Evolutionary conservation across 2,888 invertebrate genomes (phyloP).

Genomic region (Phyllotreta cruciferae): DNA sequence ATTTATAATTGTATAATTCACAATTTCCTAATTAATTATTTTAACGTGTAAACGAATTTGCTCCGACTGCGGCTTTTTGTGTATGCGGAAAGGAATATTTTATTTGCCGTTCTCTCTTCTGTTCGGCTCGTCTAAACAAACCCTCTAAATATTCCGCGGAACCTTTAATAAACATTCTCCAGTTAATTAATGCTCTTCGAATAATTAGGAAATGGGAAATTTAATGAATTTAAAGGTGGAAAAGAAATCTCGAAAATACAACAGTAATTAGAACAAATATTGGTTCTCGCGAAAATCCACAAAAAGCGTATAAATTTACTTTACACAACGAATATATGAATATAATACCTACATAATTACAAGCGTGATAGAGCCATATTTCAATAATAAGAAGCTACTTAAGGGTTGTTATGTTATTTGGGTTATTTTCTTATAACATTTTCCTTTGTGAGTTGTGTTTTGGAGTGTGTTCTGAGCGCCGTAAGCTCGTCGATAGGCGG

Average conservation of each 20-base stretch:
- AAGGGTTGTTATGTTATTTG: no score
- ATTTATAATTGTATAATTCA: no score
- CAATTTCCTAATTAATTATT: no score
- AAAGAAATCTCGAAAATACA: constrained; percentile 13
- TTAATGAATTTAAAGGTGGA: constrained; percentile 26
- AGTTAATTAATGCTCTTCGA: constrained; percentile 22
- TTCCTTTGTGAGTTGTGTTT: no score
- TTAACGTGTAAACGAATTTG: no score
- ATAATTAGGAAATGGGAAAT: constrained; percentile 16
- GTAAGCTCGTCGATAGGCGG: constrained; percentile 27
- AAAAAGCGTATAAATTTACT: background rate
- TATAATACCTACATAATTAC: no score
- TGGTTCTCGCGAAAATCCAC: constrained; percentile 7
- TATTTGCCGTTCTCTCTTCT: background rate
- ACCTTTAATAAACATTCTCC: constrained; percentile 23
- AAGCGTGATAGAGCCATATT: no score
- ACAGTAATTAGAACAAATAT: constrained; percentile 26
- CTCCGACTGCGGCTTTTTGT: no score
- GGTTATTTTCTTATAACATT: no score
- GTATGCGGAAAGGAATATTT: no score
- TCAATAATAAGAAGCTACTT: no score
- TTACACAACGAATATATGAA: background rate
- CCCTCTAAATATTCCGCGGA: constrained; percentile 14
- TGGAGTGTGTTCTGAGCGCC: background rate
- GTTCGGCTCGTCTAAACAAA: constrained; percentile 15